phyloP scores from a whole-genome alignment of 1,140 invertebrate species.

The Camponotus floridanus region DNA sequence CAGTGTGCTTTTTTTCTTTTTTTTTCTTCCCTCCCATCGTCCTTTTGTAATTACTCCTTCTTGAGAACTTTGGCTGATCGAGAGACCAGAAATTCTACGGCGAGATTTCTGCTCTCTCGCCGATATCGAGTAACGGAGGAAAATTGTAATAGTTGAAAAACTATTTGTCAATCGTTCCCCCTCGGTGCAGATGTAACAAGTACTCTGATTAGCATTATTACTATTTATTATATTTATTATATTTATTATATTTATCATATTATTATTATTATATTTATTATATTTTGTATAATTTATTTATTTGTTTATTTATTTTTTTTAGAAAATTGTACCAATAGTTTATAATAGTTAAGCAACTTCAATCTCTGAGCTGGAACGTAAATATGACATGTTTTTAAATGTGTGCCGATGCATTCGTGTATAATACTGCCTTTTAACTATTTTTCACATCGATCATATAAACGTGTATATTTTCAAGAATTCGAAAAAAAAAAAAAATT shows the following conservation, averaged over 20 bases:
- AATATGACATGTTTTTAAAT: neutral
- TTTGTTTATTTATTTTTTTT: neutral
- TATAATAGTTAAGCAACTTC: neutral
- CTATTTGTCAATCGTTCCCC: neutral
- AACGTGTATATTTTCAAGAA: neutral
- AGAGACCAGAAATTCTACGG: conserved; percentile 40
- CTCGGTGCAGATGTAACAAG: conserved; percentile 18
- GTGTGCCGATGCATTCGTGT: neutral
- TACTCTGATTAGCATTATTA: neutral
- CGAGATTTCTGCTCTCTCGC: conserved; percentile 34
- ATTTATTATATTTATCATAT: no score
- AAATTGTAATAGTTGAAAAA: conserved; percentile 9
- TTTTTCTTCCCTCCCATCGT: no score
- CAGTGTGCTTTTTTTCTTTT: conserved; percentile 5
- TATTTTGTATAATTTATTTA: neutral
- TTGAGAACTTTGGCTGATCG: conserved; percentile 31
- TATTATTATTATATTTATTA: neutral
- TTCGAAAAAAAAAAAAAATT: conserved; percentile 4
- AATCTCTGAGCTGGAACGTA: neutral
- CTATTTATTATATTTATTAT: neutral
- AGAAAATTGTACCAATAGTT: neutral
- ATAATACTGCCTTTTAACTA: neutral
- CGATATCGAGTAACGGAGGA: neutral
- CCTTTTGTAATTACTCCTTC: conserved; percentile 26
- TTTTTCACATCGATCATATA: neutral